Percentiles rank a stretch among this genome's conserved stretches.
Evolutionary conservation across 2,113 vertebrate species (phyloP).

Genomic region (Saimiri boliviensis): DNA sequence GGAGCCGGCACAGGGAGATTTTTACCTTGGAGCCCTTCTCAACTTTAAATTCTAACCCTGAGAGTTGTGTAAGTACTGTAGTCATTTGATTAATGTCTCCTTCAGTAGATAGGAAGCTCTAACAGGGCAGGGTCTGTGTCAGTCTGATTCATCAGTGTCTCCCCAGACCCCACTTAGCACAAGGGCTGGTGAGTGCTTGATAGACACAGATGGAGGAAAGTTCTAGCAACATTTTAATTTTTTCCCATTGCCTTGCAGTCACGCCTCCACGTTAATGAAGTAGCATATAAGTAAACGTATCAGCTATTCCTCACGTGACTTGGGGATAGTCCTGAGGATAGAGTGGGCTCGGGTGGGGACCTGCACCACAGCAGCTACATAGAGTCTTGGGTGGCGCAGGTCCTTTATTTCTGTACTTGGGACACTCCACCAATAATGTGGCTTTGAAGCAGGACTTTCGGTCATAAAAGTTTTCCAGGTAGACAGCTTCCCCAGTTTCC

Average conservation of each 20-base stretch:
- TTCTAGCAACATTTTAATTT: not conserved
- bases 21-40: not conserved
- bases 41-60: not conserved
- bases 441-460: not conserved
- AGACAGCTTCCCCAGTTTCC: not conserved
- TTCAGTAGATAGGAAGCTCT: not conserved
- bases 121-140: fast-evolving
- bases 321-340: not conserved
- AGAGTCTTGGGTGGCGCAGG: not conserved
- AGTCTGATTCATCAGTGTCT: fast-evolving
- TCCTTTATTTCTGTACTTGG: not conserved
- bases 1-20: not conserved
- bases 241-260: not conserved
- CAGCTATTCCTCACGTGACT: fast-evolving
- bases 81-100: not conserved
- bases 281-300: not conserved
- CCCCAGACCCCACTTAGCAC: too few species aligned
- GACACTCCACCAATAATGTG: too few species aligned
- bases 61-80: not conserved
- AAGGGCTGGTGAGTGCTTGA: not conserved
- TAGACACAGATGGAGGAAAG: not conserved
- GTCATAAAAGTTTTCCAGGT: not conserved
- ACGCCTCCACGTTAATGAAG: not conserved
- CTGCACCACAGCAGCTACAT: not conserved
- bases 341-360: not conserved